Percentiles rank a stretch among this genome's conserved stretches.
These are phyloP conservation scores for Huso huso DNA, from an alignment of 2,797 vertebrate genomes.

Conservation along the genomic window DNA sequence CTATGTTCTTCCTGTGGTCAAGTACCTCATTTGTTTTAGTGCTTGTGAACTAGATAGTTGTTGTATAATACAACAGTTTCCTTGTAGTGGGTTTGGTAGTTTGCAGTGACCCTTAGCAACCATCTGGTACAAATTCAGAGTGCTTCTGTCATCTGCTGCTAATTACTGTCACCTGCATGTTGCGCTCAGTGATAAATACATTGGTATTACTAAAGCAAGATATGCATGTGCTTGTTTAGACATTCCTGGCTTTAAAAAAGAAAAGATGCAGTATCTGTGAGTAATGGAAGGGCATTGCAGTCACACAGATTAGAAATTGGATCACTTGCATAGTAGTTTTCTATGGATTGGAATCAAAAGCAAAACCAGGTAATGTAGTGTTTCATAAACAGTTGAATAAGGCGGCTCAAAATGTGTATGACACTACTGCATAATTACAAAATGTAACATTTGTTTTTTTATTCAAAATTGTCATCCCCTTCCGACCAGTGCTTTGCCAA, in stretches of 20 bases:
- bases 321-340: constrained; percentile 20
- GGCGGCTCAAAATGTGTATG: constrained; percentile 7
- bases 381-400: not conserved
- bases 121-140: constrained; percentile 76
- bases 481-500: not conserved
- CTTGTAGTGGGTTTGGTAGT: constrained; percentile 42
- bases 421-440: not conserved
- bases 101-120: constrained; percentile 68
- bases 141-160: constrained; percentile 79
- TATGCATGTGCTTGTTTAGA: constrained; percentile 41
- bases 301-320: constrained; percentile 27
- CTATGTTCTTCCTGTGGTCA: constrained; percentile 35
- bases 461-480: too few species aligned
- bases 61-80: constrained; percentile 33
- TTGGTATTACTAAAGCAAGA: constrained; percentile 43
- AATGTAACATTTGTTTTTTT: too few species aligned
- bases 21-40: constrained; percentile 40
- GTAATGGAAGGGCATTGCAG: constrained; percentile 23
- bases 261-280: constrained; percentile 13
- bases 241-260: constrained; percentile 17
- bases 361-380: constrained; percentile 6
- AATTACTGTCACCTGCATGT: constrained; percentile 86
- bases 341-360: constrained; percentile 17
- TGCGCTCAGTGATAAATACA: constrained; percentile 59
- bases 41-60: constrained; percentile 34